Evolutionary conservation across 2,797 vertebrate genomes (phyloP).

Genomic region (Molothrus ater): DNA sequence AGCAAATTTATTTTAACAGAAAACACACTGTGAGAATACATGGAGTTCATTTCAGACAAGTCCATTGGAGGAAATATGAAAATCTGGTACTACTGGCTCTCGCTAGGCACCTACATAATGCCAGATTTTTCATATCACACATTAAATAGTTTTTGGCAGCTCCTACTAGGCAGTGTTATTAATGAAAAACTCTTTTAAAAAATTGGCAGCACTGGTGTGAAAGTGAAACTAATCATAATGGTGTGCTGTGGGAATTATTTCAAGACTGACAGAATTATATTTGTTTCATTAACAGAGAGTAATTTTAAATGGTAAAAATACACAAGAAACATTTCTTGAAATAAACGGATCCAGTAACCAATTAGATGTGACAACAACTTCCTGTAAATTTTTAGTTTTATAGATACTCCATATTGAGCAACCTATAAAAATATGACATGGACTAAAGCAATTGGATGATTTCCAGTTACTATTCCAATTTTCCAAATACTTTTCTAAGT

Average conservation of each 20-base stretch:
- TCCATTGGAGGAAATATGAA: not conserved
- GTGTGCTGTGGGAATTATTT: slow-evolving; percentile 26
- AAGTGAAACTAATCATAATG: slow-evolving; percentile 29
- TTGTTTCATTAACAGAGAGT: slow-evolving; percentile 17
- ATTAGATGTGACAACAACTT: slow-evolving; percentile 7
- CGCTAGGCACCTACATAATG: not conserved
- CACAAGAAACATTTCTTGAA: not conserved
- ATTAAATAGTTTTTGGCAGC: slow-evolving; percentile 41
- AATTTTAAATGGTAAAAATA: slow-evolving; percentile 33
- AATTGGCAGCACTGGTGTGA: slow-evolving; percentile 22
- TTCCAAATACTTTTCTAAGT: not conserved
- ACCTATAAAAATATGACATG: not conserved
- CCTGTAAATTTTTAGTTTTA: slow-evolving; percentile 2
- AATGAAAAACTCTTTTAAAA: slow-evolving; percentile 44
- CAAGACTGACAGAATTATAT: slow-evolving; percentile 14
- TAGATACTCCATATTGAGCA: not conserved
- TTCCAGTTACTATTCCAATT: not conserved
- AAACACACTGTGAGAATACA: not conserved
- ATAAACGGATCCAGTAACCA: slow-evolving; percentile 22
- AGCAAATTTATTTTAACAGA: not conserved
- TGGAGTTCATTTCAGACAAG: slow-evolving; percentile 10
- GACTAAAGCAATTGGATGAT: not conserved
- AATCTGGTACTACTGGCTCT: not conserved
- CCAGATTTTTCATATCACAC: slow-evolving; percentile 22
- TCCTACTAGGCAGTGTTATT: slow-evolving; percentile 1